Evolutionary conservation across 2,888 invertebrate species (phyloP).

Genomic region (Rhagonycha lutea): DNA sequence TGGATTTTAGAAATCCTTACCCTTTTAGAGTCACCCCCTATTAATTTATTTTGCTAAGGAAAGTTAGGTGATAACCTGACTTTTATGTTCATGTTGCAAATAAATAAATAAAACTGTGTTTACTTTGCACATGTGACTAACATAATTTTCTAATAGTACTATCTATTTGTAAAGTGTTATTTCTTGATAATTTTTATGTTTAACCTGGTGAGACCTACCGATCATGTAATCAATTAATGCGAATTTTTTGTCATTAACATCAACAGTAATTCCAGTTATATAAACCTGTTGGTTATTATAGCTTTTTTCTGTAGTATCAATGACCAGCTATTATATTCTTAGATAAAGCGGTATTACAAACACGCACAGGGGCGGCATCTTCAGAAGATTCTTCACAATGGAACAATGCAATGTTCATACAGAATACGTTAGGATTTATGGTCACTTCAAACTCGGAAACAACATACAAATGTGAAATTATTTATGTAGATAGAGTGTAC

Average conservation of each 20-base stretch:
- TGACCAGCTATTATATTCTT: conserved; percentile 29
- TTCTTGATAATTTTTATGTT: neutral
- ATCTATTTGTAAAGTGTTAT: neutral
- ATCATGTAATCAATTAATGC: neutral
- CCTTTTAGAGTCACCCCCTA: neutral
- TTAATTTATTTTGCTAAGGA: neutral
- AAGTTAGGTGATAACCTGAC: no score
- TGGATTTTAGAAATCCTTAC: neutral
- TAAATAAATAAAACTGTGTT: neutral
- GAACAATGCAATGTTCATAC: conserved; percentile 39
- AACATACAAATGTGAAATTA: conserved; percentile 29
- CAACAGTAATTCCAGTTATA: conserved; percentile 11
- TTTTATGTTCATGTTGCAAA: neutral
- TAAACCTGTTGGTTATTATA: conserved; percentile 22
- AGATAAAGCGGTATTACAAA: conserved; percentile 37
- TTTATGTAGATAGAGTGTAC: conserved; percentile 21
- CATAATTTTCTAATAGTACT: neutral
- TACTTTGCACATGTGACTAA: neutral
- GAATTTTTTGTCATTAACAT: neutral
- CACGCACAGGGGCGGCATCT: conserved; percentile 38
- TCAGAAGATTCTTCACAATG: conserved; percentile 38
- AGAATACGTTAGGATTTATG: conserved; percentile 37
- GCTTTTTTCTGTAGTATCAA: conserved; percentile 22
- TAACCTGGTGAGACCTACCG: neutral
- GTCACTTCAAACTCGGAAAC: conserved; percentile 26